Evolutionary conservation across 1,140 invertebrate species (phyloP).

Genomic region (Lepidotrigona ventralis): DNA sequence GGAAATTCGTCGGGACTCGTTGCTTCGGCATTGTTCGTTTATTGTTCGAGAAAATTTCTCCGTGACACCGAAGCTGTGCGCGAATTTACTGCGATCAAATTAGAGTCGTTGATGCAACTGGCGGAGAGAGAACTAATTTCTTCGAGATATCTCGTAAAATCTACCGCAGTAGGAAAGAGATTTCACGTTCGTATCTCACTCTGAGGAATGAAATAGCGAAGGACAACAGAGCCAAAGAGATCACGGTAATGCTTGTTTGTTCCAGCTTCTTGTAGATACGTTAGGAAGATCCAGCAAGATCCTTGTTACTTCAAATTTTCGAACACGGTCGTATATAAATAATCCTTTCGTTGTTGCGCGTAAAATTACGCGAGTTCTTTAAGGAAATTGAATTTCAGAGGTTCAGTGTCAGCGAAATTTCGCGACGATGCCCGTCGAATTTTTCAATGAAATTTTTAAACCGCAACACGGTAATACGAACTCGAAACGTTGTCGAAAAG

Average conservation of each 20-base stretch:
- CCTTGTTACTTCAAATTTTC: slow-evolving; percentile 13
- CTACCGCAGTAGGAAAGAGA: slow-evolving; percentile 5
- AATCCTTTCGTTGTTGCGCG: slow-evolving; percentile 16
- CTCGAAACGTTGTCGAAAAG: background rate
- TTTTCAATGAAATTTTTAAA: background rate
- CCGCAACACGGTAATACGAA: background rate
- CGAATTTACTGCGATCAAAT: slow-evolving; percentile 35
- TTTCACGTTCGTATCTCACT: slow-evolving; percentile 8
- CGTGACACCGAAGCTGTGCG: background rate
- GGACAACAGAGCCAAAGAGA: slow-evolving; percentile 17
- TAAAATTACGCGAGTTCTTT: slow-evolving; percentile 50
- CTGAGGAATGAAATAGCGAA: background rate
- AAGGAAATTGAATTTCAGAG: background rate
- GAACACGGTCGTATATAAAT: slow-evolving; percentile 46
- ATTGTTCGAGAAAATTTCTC: slow-evolving; percentile 23
- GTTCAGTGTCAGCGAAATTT: background rate
- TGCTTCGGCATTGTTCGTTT: background rate
- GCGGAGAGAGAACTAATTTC: slow-evolving; percentile 13
- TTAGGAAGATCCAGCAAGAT: background rate
- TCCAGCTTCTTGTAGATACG: background rate
- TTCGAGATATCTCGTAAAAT: slow-evolving; percentile 26
- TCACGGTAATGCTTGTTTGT: slow-evolving; percentile 21
- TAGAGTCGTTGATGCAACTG: slow-evolving; percentile 24
- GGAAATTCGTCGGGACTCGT: background rate
- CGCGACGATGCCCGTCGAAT: background rate